phyloP scores from a whole-genome alignment of 2,888 invertebrate species.

The Papilio demoleus region DNA sequence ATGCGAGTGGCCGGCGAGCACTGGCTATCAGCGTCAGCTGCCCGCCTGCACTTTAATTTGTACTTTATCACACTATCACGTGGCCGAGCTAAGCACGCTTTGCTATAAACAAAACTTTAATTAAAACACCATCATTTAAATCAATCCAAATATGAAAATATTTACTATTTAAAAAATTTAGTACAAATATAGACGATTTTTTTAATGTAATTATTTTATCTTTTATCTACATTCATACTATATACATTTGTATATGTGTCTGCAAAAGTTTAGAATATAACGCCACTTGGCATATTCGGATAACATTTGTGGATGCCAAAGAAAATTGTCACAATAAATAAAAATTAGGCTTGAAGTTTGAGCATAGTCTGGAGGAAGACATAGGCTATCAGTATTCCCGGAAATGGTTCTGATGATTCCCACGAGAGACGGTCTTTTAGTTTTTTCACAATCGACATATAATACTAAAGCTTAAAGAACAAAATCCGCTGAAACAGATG shows the following conservation, averaged over 20 bases:
- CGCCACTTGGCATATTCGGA: too few relatives aligned
- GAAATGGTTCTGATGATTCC: too few relatives aligned
- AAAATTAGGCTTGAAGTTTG: too few relatives aligned
- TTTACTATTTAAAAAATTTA: background rate
- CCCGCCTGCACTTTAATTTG: slow-evolving; percentile 74
- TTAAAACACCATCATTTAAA: slow-evolving; percentile 48
- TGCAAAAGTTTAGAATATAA: too few relatives aligned
- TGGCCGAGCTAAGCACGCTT: slow-evolving; percentile 57
- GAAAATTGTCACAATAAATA: too few relatives aligned
- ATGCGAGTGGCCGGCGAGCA: slow-evolving; percentile 61
- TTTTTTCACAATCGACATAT: too few relatives aligned
- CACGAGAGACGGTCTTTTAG: too few relatives aligned
- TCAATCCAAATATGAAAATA: slow-evolving; percentile 4
- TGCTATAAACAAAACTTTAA: slow-evolving; percentile 53
- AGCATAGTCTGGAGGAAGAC: too few relatives aligned
- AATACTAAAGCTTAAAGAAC: too few relatives aligned
- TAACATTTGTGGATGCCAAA: too few relatives aligned
- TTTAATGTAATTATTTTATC: background rate
- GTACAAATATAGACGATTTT: background rate
- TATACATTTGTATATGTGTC: background rate
- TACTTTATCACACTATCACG: slow-evolving; percentile 77
- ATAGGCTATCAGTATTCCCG: too few relatives aligned
- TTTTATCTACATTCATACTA: background rate
- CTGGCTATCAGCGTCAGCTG: slow-evolving; percentile 78
- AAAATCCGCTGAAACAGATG: too few relatives aligned